A percentile compares a stretch with the other conserved stretches of the same genome.
phyloP scores from a whole-genome alignment of 2,113 vertebrate genomes.

The Hypocryptadius cinnamomeus region DNA sequence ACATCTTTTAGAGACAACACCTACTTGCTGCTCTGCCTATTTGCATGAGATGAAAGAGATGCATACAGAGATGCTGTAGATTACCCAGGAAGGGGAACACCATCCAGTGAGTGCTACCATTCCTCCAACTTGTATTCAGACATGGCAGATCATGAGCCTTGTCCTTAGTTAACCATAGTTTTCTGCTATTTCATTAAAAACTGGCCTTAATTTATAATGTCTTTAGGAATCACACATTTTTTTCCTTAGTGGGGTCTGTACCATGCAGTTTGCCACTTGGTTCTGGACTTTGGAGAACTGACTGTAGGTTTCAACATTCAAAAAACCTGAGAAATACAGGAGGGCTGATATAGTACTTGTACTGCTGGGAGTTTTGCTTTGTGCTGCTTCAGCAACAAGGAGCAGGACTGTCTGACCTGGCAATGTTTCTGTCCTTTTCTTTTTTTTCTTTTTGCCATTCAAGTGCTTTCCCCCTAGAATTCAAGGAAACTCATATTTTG shows the following conservation, averaged over 20 bases:
- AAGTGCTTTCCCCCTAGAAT: constrained; percentile 2
- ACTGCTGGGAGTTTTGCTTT: not conserved
- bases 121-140: not conserved
- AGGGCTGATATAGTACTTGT: not conserved
- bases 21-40: not conserved
- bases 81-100: not conserved
- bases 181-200: not conserved
- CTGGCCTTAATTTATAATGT: not conserved
- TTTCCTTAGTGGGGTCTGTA: not conserved
- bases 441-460: not conserved
- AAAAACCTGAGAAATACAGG: not conserved
- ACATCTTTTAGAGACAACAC: not conserved
- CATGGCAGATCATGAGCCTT: not conserved
- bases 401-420: not conserved
- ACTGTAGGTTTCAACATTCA: not conserved
- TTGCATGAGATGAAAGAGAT: not conserved
- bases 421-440: not conserved
- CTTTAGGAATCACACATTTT: not conserved
- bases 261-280: not conserved
- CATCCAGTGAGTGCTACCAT: not conserved
- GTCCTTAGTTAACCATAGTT: not conserved
- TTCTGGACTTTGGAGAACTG: not conserved
- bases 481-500: constrained; percentile 18
- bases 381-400: not conserved
- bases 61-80: not conserved